Percentiles rank a stretch among this genome's conserved stretches.
phyloP scores from a whole-genome alignment of 2,113 vertebrate genomes.

The Muscicapa adusta region DNA sequence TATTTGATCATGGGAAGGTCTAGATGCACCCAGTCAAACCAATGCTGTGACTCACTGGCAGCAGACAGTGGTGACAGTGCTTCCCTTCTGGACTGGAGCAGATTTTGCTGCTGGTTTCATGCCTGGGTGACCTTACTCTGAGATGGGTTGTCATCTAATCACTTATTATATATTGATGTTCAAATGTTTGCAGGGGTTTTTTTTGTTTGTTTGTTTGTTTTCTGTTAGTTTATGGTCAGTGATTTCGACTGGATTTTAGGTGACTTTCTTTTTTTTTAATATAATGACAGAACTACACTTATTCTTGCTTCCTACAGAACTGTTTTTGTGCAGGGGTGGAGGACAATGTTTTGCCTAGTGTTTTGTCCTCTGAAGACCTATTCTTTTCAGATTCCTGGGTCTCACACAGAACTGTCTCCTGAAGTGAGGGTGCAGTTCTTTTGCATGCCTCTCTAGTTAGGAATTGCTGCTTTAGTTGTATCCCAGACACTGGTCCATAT shows the following conservation, averaged over 20 bases:
- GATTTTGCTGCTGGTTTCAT: neutral
- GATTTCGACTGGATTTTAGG: neutral
- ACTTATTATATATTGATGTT: neutral
- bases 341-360: neutral
- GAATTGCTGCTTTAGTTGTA: neutral
- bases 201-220: neutral
- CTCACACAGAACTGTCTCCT: neutral
- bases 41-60: neutral
- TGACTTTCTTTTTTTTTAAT: neutral
- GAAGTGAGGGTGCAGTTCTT: neutral
- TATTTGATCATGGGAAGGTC: neutral
- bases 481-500: rapidly evolving
- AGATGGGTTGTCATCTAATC: neutral
- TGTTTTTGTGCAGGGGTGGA: neutral
- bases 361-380: neutral
- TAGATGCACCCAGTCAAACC: neutral
- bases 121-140: neutral
- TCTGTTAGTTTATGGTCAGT: neutral
- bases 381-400: neutral
- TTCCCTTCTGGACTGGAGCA: neutral
- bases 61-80: neutral
- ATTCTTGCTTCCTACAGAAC: neutral
- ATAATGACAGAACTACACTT: neutral
- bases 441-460: neutral
- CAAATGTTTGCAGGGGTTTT: rapidly evolving